These are phyloP conservation scores for Patagioenas fasciata DNA, from an alignment of 2,113 vertebrate species.

Conservation along the genomic window DNA sequence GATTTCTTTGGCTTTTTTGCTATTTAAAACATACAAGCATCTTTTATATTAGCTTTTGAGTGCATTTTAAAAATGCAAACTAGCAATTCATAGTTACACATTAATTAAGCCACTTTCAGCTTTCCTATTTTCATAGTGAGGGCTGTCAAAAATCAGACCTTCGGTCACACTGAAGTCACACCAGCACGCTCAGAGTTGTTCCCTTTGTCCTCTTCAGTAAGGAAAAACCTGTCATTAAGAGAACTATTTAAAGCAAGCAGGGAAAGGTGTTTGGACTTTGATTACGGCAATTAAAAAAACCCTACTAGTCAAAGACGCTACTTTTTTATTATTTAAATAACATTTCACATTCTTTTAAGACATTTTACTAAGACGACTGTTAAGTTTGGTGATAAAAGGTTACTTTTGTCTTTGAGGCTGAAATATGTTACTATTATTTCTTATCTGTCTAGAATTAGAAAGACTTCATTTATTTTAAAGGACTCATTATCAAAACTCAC, in stretches of 20 bases:
- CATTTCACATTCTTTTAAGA: conserved; percentile 60
- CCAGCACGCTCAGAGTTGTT: background rate
- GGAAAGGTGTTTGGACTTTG: conserved; percentile 68
- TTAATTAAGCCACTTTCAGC: background rate
- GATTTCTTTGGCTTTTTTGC: conserved; percentile 20
- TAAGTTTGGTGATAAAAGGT: conserved; percentile 76
- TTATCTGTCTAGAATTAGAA: conserved; percentile 68
- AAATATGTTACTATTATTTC: conserved; percentile 70
- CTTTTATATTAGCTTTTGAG: too few species aligned
- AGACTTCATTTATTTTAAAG: conserved; percentile 63
- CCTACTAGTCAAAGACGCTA: conserved; percentile 18
- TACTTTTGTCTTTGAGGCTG: conserved; percentile 72
- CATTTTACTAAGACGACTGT: conserved; percentile 47
- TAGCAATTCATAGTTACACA: background rate
- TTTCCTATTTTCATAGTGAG: background rate
- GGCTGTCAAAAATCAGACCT: conserved; percentile 15
- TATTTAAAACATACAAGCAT: conserved; percentile 5
- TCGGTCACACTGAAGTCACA: background rate
- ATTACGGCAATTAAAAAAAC: conserved; percentile 70
- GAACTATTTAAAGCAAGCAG: conserved; percentile 37
- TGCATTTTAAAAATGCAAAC: conserved; percentile 48
- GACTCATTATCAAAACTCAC: conserved; percentile 72
- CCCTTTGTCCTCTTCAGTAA: conserved; percentile 12
- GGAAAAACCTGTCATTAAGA: conserved; percentile 45
- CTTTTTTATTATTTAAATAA: conserved; percentile 71